Base-by-base conservation (phyloP, 1,140 invertebrate species). In the Scaptomyza montana region DNA sequence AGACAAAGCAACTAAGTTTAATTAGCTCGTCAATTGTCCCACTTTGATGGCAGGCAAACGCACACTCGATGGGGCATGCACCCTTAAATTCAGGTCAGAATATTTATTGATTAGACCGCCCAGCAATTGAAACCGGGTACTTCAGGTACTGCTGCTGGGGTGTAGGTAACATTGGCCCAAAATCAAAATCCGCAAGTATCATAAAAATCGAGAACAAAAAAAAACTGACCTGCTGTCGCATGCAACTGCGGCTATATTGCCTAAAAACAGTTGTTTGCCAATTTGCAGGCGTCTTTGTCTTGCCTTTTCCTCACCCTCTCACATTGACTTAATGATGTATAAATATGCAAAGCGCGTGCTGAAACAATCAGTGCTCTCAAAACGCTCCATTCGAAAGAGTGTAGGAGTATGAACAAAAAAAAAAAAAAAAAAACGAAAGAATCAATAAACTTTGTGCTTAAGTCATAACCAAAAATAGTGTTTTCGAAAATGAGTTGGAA, bases 11-110 rank as follows among this genome's bases (percentile, higher is more conserved):
- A 70, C 73, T 77, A 50, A 47, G 77, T 87, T 87, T 87, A 87
- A 87, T 87, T 89, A 87, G 80, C 50, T 67, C 50, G 84, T 89
- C 84, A 89, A 87, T 87, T 87, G 85, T 87, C 69, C 56, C 63
- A 46, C 56, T 36, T 21, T 43, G 56, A 16, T 10, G 36, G 3
- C 55, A 45, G 46, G 41, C 9, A 33, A n/a, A 36, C 8, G 10
- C 10, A n/a, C 2, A 33, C 9, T 54, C 7, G 30, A 39, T 36
- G 33, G 51, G 51, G 51, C 30, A 21, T 16, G 39, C 39, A 19
- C 25, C 21, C 43, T 45, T 47, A 13, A 41, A 47, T 13, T 36
- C 60, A 51, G 60, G 60, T 63, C 60, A 53, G 39, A 53, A 33
- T 63, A 43, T 43, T 43, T 43, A 43, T 63, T 53, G 60, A 63